Conservation (phyloP, 2,888 invertebrate genomes). For the Augochlorella aurata region DNA sequence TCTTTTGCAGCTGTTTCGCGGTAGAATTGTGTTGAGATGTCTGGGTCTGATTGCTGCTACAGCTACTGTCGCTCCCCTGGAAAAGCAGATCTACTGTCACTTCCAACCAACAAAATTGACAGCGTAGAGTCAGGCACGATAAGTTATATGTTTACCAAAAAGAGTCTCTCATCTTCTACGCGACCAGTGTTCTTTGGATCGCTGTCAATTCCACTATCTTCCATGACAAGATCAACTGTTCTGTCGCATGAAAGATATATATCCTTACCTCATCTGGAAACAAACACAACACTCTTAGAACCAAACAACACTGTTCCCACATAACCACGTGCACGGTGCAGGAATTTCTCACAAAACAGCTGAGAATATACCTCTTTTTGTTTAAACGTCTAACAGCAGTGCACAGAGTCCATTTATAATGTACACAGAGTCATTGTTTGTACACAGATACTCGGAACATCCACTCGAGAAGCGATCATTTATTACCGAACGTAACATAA, state of each 20-base stretch:
- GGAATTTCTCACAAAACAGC: conserved; percentile 8
- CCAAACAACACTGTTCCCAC: background rate
- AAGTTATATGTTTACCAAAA: conserved; percentile 71
- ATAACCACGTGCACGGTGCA: conserved; percentile 15
- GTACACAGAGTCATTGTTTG: conserved; percentile 28
- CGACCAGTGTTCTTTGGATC: conserved; percentile 80
- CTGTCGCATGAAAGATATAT: conserved; percentile 35
- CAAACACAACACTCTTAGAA: conserved; percentile 7
- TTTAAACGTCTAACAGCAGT: conserved; percentile 31
- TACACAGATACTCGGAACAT: conserved; percentile 24
- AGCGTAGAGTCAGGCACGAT: background rate
- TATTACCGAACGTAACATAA: conserved; percentile 31
- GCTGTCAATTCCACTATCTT: conserved; percentile 83
- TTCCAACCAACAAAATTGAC: background rate
- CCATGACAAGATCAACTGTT: conserved; percentile 72
- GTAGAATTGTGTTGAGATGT: conserved; percentile 73
- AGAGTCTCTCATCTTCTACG: conserved; percentile 78
- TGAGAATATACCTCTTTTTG: conserved; percentile 31
- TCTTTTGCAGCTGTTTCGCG: conserved; percentile 80
- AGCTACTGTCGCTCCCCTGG: conserved; percentile 80
- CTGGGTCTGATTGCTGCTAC: conserved; percentile 76
- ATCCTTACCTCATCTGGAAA: conserved; percentile 55
- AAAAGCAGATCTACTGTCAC: conserved; percentile 38
- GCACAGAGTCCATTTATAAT: conserved; percentile 20
- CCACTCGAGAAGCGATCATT: conserved; percentile 29